phyloP scores from a whole-genome alignment of 2,797 vertebrate genomes.

The Danio albolineatus region DNA sequence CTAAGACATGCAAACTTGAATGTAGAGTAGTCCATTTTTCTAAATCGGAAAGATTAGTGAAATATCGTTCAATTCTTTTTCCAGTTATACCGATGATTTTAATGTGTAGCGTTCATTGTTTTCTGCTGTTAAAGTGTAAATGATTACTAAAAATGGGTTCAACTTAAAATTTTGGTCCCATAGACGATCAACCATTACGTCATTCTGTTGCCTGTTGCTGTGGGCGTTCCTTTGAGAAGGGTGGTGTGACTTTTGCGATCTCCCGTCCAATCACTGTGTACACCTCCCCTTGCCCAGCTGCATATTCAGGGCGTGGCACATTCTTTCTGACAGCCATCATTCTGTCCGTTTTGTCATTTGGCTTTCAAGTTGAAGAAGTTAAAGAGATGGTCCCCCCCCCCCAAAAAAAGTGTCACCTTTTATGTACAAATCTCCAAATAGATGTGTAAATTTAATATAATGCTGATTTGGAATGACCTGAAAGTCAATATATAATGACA shows the following conservation, averaged over 20 bases:
- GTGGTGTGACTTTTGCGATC: slow-evolving; percentile 23
- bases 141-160: background rate
- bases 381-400: background rate
- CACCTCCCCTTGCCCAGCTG: slow-evolving; percentile 34
- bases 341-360: slow-evolving; percentile 7
- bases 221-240: slow-evolving; percentile 40
- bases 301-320: slow-evolving; percentile 44
- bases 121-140: background rate
- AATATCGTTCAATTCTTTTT: background rate
- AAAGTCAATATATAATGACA: background rate
- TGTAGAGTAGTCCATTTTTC: background rate
- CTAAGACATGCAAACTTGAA: background rate
- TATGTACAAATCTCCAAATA: too few species aligned
- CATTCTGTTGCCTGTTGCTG: slow-evolving; percentile 35
- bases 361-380: background rate
- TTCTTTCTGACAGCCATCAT: slow-evolving; percentile 12
- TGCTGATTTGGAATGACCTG: background rate
- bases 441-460: background rate
- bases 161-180: background rate
- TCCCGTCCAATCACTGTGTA: slow-evolving; percentile 20
- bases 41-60: background rate
- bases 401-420: too few species aligned
- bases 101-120: background rate
- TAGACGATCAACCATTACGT: slow-evolving; percentile 46
- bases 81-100: background rate